Conservation (phyloP, 2,797 vertebrate species). For the Darevskia mixta region DNA sequence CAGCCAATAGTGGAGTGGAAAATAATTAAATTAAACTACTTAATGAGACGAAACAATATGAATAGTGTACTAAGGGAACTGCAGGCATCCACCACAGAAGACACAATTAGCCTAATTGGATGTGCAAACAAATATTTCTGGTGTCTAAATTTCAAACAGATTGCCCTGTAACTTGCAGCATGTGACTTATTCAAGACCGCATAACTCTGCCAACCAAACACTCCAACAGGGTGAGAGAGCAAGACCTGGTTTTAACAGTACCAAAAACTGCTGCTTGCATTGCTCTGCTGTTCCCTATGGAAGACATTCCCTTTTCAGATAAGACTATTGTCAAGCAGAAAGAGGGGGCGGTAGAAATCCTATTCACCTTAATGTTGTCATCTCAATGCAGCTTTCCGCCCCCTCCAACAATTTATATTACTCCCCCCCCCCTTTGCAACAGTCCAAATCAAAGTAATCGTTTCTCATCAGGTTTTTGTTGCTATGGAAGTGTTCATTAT, state of each 20-base stretch:
- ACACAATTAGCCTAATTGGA: background rate
- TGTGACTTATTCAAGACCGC: background rate
- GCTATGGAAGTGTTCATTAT: constrained; percentile 38
- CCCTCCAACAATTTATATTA: background rate
- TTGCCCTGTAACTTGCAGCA: background rate
- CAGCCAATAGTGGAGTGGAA: background rate
- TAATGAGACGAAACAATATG: background rate
- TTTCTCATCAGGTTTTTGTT: constrained; percentile 25
- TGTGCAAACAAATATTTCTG: background rate
- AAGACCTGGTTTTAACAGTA: background rate
- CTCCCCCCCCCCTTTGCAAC: background rate
- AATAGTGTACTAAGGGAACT: background rate
- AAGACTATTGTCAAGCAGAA: background rate
- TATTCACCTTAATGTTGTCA: background rate
- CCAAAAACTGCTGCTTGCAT: background rate
- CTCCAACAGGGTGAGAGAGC: background rate
- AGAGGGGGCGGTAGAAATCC: background rate
- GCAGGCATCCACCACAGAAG: background rate
- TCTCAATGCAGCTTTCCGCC: background rate
- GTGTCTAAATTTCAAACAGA: background rate
- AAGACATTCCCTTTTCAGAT: background rate
- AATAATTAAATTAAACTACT: background rate
- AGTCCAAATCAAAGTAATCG: background rate
- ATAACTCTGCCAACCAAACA: background rate
- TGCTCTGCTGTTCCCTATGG: background rate